Evolutionary conservation across 1,140 invertebrate species (phyloP).

Genomic region (Neodiprion fabricii): DNA sequence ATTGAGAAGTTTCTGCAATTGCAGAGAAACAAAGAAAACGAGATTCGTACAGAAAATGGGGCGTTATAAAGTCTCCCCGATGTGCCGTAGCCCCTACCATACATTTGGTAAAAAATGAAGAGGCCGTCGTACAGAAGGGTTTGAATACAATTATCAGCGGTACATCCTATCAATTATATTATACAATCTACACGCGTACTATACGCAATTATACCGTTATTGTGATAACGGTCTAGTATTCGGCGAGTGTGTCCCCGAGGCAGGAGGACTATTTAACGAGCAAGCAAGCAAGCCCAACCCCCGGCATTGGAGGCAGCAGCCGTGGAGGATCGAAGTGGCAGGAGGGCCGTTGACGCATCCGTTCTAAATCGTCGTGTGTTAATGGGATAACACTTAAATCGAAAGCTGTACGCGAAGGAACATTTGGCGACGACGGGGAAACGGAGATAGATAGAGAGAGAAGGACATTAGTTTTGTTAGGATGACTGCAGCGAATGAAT

Average conservation of each 20-base stretch:
- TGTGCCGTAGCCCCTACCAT: no score
- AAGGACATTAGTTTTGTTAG: background rate
- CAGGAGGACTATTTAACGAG: background rate
- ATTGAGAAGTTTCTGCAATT: no score
- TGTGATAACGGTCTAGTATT: background rate
- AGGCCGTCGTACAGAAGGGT: no score
- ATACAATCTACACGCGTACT: no score
- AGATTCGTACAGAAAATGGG: no score
- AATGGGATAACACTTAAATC: conserved; percentile 5
- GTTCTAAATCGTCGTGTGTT: background rate
- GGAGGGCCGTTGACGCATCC: background rate
- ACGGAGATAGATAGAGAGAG: no score
- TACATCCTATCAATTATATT: no score
- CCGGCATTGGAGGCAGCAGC: background rate
- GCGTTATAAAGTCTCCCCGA: no score
- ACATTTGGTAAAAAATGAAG: no score
- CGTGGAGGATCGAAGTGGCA: background rate
- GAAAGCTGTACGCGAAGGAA: background rate
- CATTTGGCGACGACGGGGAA: background rate
- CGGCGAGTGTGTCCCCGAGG: background rate
- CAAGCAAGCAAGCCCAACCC: background rate
- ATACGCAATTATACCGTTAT: no score
- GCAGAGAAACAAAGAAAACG: no score
- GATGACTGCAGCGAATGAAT: background rate
- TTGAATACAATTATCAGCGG: no score